Evolutionary conservation across 2,888 invertebrate species (phyloP), one percentile per base, ranked within the genome.

Genomic region (Sarcophaga subvicina): DNA sequence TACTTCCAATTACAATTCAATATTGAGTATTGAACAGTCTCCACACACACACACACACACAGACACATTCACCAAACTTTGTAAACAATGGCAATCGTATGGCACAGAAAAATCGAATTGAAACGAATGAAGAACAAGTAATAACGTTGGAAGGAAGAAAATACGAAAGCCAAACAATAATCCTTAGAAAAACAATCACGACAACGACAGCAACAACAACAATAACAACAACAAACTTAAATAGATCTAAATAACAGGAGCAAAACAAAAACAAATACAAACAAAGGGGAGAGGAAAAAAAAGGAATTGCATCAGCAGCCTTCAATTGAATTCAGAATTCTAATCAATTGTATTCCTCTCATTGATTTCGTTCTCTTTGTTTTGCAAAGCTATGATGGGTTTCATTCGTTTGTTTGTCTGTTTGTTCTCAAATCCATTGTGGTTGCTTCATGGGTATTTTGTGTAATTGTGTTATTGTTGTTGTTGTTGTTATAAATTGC

Each of bases 301-400:
- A 75, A 80, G 76, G 75, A 69, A 77, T 62, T 49, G 63, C 71
- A 77, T 37, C 64, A 66, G 88, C 90, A 89, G 88, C 88, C 88
- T 88, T 88, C 90, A 90, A 90, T 91, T 90, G 91, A 91, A 90
- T 90, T 91, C 92, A 90, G 91, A 91, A 90, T 90, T 91, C 92
- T 91, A 91, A 92, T 92, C 91, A 92, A 91, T 91, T 92, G 91
- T 92, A 91, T 12, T 77, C 20, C 20, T 62, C 62, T 17, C 66
- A 83, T 83, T 83, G 82, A 83, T 77, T 83, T 72, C 64, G 66
- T 83, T 83, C 49, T 72, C 54, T 64, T 71, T 71, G 37, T 70
- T 70, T 70, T 64, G 37, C 17, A 67, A 70, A 70, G 69, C 83
- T 45, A 83, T 87, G 81, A 81, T 87, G 71, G 83, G 8, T 37